Evolutionary conservation across 2,888 invertebrate genomes (phyloP), one percentile per base, ranked within the genome.

Genomic region (Crematogaster levior): DNA sequence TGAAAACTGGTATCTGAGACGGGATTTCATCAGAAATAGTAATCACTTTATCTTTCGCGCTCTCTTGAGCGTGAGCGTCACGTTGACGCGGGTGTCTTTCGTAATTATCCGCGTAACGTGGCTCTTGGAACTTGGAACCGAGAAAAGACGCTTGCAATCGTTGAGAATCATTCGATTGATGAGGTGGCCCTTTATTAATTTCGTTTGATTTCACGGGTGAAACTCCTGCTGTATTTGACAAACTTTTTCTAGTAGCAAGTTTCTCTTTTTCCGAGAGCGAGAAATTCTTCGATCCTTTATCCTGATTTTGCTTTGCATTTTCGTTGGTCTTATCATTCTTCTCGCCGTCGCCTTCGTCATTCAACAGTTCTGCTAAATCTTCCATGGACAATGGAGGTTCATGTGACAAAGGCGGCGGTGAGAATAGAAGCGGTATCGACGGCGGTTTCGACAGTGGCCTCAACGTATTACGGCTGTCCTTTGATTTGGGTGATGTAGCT

Each of bases 361-460:
- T 86, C 85, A 94, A 80, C 15, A 93, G 86, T 58, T 93, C 93
- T 1, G 93, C 93, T 30, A 94, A 46, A 74, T 94, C 94, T 68
- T 93, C 93, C 51, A 90, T 91, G 1, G 94, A 92, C 4, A 94
- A 86, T 1, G 94, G 94, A 5, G 94, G 94, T 46, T 92, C 91
- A 0, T 91, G 91, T 0, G 91, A 90, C 0, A 92, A 89, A 0
- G 92, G 90, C 2, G 92, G 92, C 2, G 92, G 92, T 18, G 93
- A 91, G 1, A 91, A 89, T 12, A 93, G 68, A 21, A 93, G 72
- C 3, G 92, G 89, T 56, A 61, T 61, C 21, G 89, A 88, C 0
- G 89, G 51, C 0, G 91, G 82, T 18, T 88, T 86, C 7, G 81
- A n/a, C 10, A 21, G 30, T 7, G 68, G 15, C 1, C 82, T 84